A percentile compares a stretch with the other conserved stretches of the same genome.
phyloP scores from a whole-genome alignment of 2,113 vertebrate species.

The Ophiodon elongatus region DNA sequence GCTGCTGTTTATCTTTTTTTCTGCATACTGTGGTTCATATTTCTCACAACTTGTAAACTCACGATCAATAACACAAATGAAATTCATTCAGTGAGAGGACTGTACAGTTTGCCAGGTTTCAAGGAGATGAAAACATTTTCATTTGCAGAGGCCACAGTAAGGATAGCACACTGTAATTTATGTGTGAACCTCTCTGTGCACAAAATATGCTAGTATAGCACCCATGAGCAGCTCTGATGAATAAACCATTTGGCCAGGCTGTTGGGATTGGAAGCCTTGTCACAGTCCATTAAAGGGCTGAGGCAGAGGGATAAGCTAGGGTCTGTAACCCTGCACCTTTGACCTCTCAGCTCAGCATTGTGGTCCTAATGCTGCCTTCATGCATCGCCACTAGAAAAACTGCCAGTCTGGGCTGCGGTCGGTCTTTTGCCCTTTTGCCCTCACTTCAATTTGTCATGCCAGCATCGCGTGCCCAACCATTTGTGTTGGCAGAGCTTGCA shows the following conservation, averaged over 20 bases:
- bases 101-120: constrained; percentile 11
- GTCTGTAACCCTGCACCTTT: constrained; percentile 54
- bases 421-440: constrained; percentile 61
- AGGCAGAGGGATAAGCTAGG: constrained; percentile 61
- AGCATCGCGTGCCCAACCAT: constrained; percentile 68
- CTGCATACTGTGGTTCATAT: background rate
- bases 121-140: constrained; percentile 53
- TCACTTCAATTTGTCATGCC: constrained; percentile 63
- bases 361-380: constrained; percentile 27
- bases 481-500: constrained; percentile 74
- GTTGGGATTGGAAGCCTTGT: constrained; percentile 76
- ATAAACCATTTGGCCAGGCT: constrained; percentile 78
- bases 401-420: constrained; percentile 40
- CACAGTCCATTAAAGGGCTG: constrained; percentile 77
- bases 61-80: constrained; percentile 48
- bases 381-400: constrained; percentile 28
- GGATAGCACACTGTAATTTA: constrained; percentile 67
- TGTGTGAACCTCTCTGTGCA: constrained; percentile 56
- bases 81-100: constrained; percentile 1
- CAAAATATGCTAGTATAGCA: constrained; percentile 58
- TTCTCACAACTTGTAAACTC: constrained; percentile 45
- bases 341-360: constrained; percentile 47
- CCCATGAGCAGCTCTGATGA: constrained; percentile 71
- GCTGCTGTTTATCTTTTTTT: constrained; percentile 24
- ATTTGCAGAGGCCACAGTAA: constrained; percentile 35